A percentile compares a stretch with the other conserved stretches of the same genome.
Evolutionary conservation across 1,140 invertebrate species (phyloP).

Genomic region (Ruditapes philippinarum): DNA sequence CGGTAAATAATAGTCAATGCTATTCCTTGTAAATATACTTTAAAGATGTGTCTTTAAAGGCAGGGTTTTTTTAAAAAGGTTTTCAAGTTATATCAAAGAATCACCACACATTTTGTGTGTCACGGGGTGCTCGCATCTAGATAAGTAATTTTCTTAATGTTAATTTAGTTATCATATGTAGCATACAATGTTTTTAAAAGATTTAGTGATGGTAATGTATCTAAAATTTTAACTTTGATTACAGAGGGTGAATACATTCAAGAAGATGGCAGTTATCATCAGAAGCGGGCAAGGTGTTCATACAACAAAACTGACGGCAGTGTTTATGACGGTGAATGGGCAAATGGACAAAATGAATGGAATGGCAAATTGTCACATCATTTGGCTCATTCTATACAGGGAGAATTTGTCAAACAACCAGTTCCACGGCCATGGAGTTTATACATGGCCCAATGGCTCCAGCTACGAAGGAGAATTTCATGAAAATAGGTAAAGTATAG

Average conservation of each 20-base stretch:
- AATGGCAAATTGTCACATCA: slow-evolving; percentile 81
- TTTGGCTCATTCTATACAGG: slow-evolving; percentile 82
- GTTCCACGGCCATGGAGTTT: slow-evolving; percentile 85
- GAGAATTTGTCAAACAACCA: slow-evolving; percentile 85
- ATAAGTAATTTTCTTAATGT: too few relatives aligned
- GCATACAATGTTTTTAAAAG: too few relatives aligned
- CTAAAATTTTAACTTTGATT: too few relatives aligned
- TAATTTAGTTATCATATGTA: too few relatives aligned
- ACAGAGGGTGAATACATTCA: slow-evolving; percentile 85
- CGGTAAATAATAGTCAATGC: slow-evolving; percentile 72
- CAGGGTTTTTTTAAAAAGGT: too few relatives aligned
- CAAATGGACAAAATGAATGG: slow-evolving; percentile 85
- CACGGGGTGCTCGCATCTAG: too few relatives aligned
- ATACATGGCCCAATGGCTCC: slow-evolving; percentile 86
- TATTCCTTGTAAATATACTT: too few relatives aligned
- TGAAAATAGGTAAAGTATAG: slow-evolving; percentile 86
- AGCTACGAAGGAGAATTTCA: slow-evolving; percentile 85
- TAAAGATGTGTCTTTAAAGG: too few relatives aligned
- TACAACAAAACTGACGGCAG: slow-evolving; percentile 80
- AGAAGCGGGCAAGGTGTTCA: slow-evolving; percentile 83
- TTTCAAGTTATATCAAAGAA: too few relatives aligned
- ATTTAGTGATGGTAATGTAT: too few relatives aligned
- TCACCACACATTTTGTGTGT: too few relatives aligned
- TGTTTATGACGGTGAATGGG: slow-evolving; percentile 84
- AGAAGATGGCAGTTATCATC: slow-evolving; percentile 80